Evolutionary conservation across 2,888 invertebrate species (phyloP), one percentile per base, ranked within the genome.

Genomic region (Nomada lathburiana): DNA sequence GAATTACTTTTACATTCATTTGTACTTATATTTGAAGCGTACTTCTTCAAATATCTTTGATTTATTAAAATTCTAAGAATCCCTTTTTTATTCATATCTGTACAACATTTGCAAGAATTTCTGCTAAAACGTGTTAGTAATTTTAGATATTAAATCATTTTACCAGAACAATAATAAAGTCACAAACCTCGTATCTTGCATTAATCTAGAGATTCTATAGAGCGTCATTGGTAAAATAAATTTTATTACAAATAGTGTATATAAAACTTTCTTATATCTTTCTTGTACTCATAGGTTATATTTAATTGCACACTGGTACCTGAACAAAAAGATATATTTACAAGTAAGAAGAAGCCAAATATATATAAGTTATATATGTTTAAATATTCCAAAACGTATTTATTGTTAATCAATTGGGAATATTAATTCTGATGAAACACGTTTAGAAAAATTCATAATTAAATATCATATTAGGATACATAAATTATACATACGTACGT

Each of bases 221-320:
- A 84, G 55, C 53, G 84, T 83, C 90, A 91, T 90, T 20, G 65
- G 82, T 72, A 55, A 83, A 29, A 36, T 20, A 72, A 69, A 73
- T 13, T 50, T 55, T 68, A 68, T 60, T 26, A 63, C 3, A 57
- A 42, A 52, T 62, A 20, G 42, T 57, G 11, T 53, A 36, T 36
- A 52, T 57, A 20, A 50, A 67, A 23, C 29, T 26, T 52, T n/a
- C 11, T 44, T 68, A 3, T 53, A 64, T n/a, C 67, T 16, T 75
- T 44, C 11, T n/a, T 42, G 9, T 13, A 11, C 11, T 69, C 57
- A 70, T 60, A 81, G 71, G 72, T 82, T 82, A 82, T 29, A 1
- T 26, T 57, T 13, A 52, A 63, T n/a, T 59, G 18, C 20, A 42
- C 11, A 52, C 16, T 44, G 26, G 29, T 67, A 63, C 29, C 50